Conservation (phyloP, 2,113 vertebrate genomes). For the Damaliscus lunatus region DNA sequence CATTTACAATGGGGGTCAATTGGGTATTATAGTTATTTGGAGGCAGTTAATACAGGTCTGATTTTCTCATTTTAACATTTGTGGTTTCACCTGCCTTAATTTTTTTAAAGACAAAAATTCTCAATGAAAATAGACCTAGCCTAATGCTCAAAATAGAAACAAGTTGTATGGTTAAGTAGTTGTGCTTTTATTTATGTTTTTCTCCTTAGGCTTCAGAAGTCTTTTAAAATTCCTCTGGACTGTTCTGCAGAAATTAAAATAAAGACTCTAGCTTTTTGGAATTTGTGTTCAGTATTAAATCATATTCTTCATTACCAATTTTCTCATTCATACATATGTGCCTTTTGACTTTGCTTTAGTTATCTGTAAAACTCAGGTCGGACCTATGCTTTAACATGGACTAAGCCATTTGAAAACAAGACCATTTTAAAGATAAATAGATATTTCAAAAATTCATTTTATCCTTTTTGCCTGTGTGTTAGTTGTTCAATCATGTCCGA, state of each 20-base stretch:
- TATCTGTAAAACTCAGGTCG: background rate
- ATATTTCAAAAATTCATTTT: background rate
- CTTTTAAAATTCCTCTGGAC: background rate
- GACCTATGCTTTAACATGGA: background rate
- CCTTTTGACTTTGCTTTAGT: background rate
- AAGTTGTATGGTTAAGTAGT: background rate
- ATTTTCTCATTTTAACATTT: slow-evolving; percentile 28
- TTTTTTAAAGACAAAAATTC: background rate
- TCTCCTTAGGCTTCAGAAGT: background rate
- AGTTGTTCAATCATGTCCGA: background rate
- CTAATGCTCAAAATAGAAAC: background rate
- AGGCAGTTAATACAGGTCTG: slow-evolving; percentile 4
- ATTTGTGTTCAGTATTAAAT: background rate
- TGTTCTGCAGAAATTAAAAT: background rate
- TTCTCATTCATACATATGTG: background rate
- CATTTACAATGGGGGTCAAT: slow-evolving; percentile 13
- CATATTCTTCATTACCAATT: background rate
- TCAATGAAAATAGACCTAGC: background rate
- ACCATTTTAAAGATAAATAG: background rate
- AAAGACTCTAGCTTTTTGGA: background rate
- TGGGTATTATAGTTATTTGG: background rate
- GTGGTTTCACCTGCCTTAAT: background rate
- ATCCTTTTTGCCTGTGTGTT: background rate
- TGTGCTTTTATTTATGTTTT: background rate
- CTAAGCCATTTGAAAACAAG: background rate